phyloP scores from a whole-genome alignment of 2,113 vertebrate genomes.

The Dasyurus viverrinus region DNA sequence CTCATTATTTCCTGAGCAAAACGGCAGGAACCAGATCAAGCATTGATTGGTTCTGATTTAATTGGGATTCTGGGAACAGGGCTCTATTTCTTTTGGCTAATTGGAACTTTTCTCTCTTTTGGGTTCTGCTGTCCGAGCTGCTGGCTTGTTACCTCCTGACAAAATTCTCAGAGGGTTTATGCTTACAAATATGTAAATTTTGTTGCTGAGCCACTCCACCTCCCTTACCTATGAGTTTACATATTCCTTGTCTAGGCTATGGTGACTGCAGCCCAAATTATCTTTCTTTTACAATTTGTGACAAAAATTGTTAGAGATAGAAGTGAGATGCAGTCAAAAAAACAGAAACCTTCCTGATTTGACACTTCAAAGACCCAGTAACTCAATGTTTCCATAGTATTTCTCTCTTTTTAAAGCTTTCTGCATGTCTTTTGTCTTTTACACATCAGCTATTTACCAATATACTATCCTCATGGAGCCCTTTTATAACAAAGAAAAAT shows the following conservation, averaged over 20 bases:
- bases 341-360: neutral
- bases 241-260: slow-evolving; percentile 49
- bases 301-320: neutral
- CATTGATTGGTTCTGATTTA: slow-evolving; percentile 68
- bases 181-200: slow-evolving; percentile 74
- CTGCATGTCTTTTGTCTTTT: neutral
- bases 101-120: slow-evolving; percentile 73
- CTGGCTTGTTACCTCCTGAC: slow-evolving; percentile 64
- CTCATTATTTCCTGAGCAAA: slow-evolving; percentile 76
- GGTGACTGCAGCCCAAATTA: slow-evolving; percentile 17
- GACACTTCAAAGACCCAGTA: neutral
- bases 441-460: neutral
- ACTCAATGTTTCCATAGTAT: neutral
- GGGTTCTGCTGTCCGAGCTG: slow-evolving; percentile 30
- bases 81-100: slow-evolving; percentile 74
- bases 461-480: neutral
- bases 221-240: neutral
- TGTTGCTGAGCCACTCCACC: slow-evolving; percentile 55
- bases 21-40: slow-evolving; percentile 64
- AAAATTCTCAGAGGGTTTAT: slow-evolving; percentile 47
- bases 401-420: neutral
- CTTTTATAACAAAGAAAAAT: neutral
- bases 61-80: slow-evolving; percentile 71
- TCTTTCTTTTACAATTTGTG: slow-evolving; percentile 5
- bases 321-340: neutral